Evolutionary conservation across 2,113 vertebrate genomes (phyloP), one percentile per base, ranked within the genome.

Genomic region (Amblyornis subalaris): DNA sequence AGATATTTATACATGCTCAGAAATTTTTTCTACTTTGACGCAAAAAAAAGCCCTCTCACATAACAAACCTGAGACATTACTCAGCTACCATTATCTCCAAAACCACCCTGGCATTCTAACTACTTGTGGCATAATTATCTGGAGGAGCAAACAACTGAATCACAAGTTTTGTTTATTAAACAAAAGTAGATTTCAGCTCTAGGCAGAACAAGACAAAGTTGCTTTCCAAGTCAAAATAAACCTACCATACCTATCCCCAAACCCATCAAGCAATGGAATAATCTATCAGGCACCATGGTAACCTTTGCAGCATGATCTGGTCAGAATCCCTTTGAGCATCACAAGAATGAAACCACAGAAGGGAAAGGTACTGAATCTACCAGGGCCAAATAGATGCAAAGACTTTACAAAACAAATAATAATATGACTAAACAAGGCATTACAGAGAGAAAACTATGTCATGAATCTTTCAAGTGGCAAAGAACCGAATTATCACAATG

Each of bases 1-100:
- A 81, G 4, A 53, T 67, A n/a, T 21, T 25, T 45, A 57, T 0
- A 3, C 10, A 25, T 2, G 12, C 16, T 42, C 14, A 20, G 0
- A 57, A 8, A 0, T 8, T 10, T 78, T 42, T 80, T 38, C 10
- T 33, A 13, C 15, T 35, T 33, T 17, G 12, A 57, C 67, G 2
- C 11, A 77, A 80, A 83, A 73, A 36, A 33, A 36, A 8, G 10
- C 3, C 0, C 17, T 77, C 55, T 47, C 29, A 16, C 4, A 5
- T 14, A 81, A 51, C 9, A 55, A 67, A 75, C 33, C 29, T 16
- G 22, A 47, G 13, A 55, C 35, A 73, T 60, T 74, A 67, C 50
- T 75, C 70, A 93, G 42, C 45, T 55, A 42, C 6, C 5, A 5
- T 40, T 36, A 69, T 36, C 42, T 71, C 47, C 7, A 64, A 66